Conservation (phyloP, 2,113 vertebrate species). For the Sterna hirundo region DNA sequence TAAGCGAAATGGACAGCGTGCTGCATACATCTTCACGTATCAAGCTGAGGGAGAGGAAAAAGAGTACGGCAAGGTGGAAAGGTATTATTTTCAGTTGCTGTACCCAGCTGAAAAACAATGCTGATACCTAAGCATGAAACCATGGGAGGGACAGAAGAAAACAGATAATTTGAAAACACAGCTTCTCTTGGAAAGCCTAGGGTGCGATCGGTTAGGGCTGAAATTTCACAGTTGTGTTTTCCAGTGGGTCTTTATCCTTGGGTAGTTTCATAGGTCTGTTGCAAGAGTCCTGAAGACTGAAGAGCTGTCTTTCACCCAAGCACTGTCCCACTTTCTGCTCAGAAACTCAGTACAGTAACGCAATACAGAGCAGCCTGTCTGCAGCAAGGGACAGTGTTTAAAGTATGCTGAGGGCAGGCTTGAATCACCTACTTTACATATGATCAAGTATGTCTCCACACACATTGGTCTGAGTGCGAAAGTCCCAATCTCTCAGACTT, state of each 20-base stretch:
- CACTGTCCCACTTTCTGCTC: neutral
- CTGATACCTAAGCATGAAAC: neutral
- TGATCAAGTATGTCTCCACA: neutral
- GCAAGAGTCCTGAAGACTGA: neutral
- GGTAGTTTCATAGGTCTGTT: neutral
- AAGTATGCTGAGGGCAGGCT: neutral
- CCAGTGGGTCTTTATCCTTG: neutral
- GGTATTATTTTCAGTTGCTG: conserved; percentile 32
- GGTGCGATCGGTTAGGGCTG: neutral
- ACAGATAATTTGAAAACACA: neutral
- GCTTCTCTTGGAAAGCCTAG: neutral
- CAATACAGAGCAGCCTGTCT: neutral
- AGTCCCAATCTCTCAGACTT: neutral
- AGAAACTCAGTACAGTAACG: neutral
- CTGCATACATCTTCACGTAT: neutral
- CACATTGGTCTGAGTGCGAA: neutral
- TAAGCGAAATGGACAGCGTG: neutral
- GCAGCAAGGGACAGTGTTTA: neutral
- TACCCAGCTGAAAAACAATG: neutral
- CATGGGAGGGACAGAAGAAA: neutral
- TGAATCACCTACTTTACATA: neutral
- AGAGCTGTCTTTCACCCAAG: neutral
- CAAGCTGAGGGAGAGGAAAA: conserved; percentile 73
- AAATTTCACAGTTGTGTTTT: neutral
- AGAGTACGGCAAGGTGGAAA: conserved; percentile 69